Evolutionary conservation across 2,888 invertebrate species (phyloP), one percentile per base, ranked within the genome.

Genomic region (Physocephala rufipes): DNA sequence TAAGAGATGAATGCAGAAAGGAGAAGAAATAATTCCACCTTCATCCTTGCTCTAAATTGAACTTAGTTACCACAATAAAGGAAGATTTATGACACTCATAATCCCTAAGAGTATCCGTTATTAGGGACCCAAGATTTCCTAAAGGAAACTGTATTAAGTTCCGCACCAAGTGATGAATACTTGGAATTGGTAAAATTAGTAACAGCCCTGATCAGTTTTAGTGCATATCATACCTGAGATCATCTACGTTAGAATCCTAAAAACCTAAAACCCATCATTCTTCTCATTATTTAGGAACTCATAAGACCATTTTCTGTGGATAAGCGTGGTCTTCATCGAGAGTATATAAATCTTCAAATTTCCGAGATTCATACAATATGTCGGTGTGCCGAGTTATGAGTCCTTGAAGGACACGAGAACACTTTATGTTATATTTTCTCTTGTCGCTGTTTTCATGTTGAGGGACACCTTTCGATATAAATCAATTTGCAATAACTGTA

Each of bases 401-500:
- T 19, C 21, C 53, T 21, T 2, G n/a, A 19, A 53, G n/a, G 53
- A 53, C 12, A 19, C 21, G 9, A 13, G 55, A 13, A 24, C 9
- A 13, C 19, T 55, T 21, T 24, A 3, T 16, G 58, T 13, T 9
- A 15, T 58, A 21, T 19, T 21, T 21, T 19, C 53, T 26, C 16
- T 26, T 16, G 58, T 28, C 58, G 16, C 24, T 28, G 9, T 15
- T 58, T 26, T 9, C 15, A 16, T 24, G 58, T 26, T 55, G 19
- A 15, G 45, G 45, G 15, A 28, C 64, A 47, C 49, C 64, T 47
- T 24, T 19, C 19, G n/a, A 43, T 24, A 67, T 59, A 67, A 67
- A 67, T 67, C 67, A 67, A 21, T 59, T 24, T 19, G 5, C 49
- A 49, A 7, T 51, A 28, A 65, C 65, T 49, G 51, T 28, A 49